These are phyloP conservation scores for Thunnus thynnus DNA, from an alignment of 2,113 vertebrate species.

Conservation along the genomic window DNA sequence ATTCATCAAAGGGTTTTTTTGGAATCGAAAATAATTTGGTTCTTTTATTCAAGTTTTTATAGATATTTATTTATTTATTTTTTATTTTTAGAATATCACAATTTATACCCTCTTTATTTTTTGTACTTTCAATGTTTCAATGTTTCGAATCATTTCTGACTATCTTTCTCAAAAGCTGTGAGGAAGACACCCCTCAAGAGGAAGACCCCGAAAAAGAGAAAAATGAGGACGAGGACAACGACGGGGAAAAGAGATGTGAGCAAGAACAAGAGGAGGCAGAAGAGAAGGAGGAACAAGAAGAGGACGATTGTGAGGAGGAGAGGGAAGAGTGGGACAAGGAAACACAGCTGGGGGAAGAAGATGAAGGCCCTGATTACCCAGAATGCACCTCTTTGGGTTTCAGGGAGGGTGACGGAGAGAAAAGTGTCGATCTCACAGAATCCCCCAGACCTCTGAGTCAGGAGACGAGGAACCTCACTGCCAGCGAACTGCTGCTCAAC, in stretches of 20 bases:
- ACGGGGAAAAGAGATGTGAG: background rate
- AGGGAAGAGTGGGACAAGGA: slow-evolving; percentile 27
- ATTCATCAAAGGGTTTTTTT: no score
- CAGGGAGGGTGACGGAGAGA: slow-evolving; percentile 54
- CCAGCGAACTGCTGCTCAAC: slow-evolving; percentile 83
- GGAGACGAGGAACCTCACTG: slow-evolving; percentile 77
- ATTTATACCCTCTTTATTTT: no score
- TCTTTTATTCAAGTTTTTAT: no score
- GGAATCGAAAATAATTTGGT: no score
- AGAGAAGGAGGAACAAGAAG: slow-evolving; percentile 7
- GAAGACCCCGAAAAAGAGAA: slow-evolving; percentile 5
- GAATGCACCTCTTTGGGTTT: slow-evolving; percentile 51
- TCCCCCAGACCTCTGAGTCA: slow-evolving; percentile 68
- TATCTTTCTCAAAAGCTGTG: slow-evolving; percentile 41
- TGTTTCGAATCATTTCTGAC: background rate
- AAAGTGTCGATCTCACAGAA: slow-evolving; percentile 56
- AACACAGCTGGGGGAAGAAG: slow-evolving; percentile 11
- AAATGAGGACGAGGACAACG: slow-evolving; percentile 23
- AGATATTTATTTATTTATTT: no score
- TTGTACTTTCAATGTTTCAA: no score
- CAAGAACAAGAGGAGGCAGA: background rate
- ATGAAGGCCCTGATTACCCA: slow-evolving; percentile 16
- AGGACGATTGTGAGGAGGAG: slow-evolving; percentile 5
- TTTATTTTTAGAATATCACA: no score
- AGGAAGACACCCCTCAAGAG: slow-evolving; percentile 27